Base-by-base conservation (phyloP, 2,797 vertebrate genomes). In the Gobionotothen gibberifrons region DNA sequence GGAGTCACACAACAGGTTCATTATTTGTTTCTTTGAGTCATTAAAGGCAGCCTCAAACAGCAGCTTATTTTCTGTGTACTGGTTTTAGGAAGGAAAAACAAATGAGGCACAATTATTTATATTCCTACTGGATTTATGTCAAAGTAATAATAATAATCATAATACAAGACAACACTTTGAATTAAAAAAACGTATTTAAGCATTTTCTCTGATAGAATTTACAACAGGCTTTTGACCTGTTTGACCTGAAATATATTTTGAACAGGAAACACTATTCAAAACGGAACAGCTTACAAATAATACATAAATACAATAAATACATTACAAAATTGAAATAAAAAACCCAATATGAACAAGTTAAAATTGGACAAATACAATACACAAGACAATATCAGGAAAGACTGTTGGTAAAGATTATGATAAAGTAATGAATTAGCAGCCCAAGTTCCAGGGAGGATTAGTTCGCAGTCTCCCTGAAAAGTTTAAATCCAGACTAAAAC, bases 291-390 rank as follows among this genome's bases (percentile, higher is more conserved):
- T 22, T 9, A n/a, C 60, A 15, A 62, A 49, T 9, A 62, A 51
- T 13, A 69, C 21, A 87, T 89, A 89, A 85, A 90, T 85, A 89
- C 39, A 89, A 89, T 90, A 89, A 88, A 90, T 88, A 89, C 21
- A 63, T 56, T 12, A 1, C 10, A 48, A 17, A 60, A 71, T 36
- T 2, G 19, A 69, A 55, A 3, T 48, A 68, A 72, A 86, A 76
- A 10, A 74, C 16, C 15, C 4, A 46, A 15, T 70, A 58, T 56
- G 65, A 83, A 73, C 68, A 59, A 60, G 22, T 22, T 21, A 8
- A 22, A 69, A 36, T 9, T 16, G 10, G 11, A 68, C 3, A 44
- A 64, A 47, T n/a, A 17, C 67, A 19, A 68, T 67, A 63, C 49
- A 55, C 21, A 47, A 6, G 2, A 49, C 14, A 36, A 47, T 43